Conservation (phyloP, 1,140 invertebrate species). For the Tetraneura akinire region DNA sequence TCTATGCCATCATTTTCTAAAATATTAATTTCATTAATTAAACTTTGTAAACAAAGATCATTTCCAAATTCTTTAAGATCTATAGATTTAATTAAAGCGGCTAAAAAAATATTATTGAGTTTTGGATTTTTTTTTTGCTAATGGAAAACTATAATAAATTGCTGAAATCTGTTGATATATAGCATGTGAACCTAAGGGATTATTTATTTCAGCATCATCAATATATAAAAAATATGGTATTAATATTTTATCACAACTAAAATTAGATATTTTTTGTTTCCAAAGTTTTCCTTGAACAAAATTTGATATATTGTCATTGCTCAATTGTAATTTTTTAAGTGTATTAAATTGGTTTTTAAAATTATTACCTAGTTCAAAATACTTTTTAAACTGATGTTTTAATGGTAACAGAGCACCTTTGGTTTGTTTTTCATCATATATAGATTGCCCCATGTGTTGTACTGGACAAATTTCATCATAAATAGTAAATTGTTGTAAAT, state of each 20-base stretch:
- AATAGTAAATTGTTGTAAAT: too few species aligned
- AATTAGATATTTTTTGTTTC: background rate
- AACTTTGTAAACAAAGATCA: background rate
- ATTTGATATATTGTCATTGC: background rate
- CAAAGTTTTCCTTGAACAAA: background rate
- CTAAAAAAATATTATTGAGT: background rate
- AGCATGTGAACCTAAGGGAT: background rate
- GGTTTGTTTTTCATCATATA: too few species aligned
- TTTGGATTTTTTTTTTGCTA: background rate
- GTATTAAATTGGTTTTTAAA: background rate
- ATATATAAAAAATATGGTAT: background rate
- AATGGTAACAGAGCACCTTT: background rate
- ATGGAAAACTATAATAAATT: background rate
- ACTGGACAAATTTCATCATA: too few species aligned
- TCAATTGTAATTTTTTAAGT: background rate
- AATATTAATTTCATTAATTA: background rate
- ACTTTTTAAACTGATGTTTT: background rate
- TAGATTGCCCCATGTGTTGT: too few species aligned
- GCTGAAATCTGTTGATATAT: background rate
- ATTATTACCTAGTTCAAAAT: background rate
- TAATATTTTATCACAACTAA: background rate
- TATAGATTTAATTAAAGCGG: background rate
- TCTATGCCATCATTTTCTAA: background rate
- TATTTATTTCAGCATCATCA: conserved; percentile 11
- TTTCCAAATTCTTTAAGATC: conserved; percentile 4